These are phyloP conservation scores for Vultur gryphus DNA, from an alignment of 2,797 vertebrate species.

Conservation along the genomic window DNA sequence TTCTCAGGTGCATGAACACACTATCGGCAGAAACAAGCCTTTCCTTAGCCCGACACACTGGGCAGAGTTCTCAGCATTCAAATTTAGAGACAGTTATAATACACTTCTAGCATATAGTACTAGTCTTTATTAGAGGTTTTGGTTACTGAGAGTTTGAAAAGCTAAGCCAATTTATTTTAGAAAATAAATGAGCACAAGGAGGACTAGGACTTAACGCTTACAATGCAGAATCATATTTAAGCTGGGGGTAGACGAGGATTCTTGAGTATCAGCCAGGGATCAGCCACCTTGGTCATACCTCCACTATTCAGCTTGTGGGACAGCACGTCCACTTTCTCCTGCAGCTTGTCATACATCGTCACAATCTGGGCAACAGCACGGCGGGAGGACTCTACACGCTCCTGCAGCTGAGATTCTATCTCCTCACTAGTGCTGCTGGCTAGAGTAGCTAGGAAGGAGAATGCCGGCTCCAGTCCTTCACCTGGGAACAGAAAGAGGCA, in stretches of 20 bases:
- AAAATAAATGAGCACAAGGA: not conserved
- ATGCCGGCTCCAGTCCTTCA: slow-evolving; percentile 76
- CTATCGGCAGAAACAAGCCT: not conserved
- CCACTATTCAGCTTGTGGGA: slow-evolving; percentile 76
- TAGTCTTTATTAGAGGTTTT: not conserved
- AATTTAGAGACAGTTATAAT: not conserved
- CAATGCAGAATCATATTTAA: not conserved
- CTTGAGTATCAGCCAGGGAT: not conserved
- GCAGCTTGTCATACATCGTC: slow-evolving; percentile 86
- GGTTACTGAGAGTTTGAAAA: not conserved
- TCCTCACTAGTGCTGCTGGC: slow-evolving; percentile 96
- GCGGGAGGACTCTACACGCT: slow-evolving; percentile 89
- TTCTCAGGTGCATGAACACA: not conserved
- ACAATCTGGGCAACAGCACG: slow-evolving; percentile 86
- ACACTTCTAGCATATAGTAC: not conserved
- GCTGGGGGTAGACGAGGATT: not conserved
- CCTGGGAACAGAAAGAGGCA: slow-evolving; percentile 41
- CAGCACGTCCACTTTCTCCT: slow-evolving; percentile 76
- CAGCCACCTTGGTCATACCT: slow-evolving; percentile 55
- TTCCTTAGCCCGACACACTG: not conserved
- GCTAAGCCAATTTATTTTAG: not conserved
- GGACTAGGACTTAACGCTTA: not conserved
- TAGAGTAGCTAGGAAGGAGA: slow-evolving; percentile 92
- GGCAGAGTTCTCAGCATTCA: not conserved
- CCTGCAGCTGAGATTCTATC: slow-evolving; percentile 94